A percentile compares a stretch with the other conserved stretches of the same genome.
Evolutionary conservation across 2,888 invertebrate species (phyloP).

Genomic region (Entomobrya multifasciata): DNA sequence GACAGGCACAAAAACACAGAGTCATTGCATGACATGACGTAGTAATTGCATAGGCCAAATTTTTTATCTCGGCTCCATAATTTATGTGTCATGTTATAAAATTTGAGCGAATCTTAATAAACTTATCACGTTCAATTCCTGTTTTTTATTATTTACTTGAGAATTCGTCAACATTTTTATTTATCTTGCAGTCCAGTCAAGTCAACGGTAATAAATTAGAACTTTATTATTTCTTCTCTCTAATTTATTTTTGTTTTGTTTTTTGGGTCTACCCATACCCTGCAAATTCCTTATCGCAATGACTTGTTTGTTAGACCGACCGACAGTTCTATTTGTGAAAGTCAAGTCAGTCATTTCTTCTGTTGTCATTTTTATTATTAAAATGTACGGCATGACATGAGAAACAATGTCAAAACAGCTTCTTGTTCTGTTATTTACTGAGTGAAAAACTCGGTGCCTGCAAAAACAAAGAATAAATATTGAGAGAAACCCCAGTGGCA

Average conservation of each 20-base stretch:
- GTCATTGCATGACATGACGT: no score
- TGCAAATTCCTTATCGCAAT: not conserved
- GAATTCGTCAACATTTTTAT: slow-evolving; percentile 3
- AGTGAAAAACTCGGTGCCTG: no score
- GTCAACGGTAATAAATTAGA: no score
- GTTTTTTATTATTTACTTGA: slow-evolving; percentile 8
- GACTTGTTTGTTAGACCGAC: no score
- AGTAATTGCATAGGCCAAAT: slow-evolving; percentile 15
- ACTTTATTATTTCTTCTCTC: no score
- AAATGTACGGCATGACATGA: slow-evolving; percentile 16
- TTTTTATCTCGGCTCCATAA: not conserved
- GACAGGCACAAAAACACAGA: no score
- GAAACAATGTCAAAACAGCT: not conserved
- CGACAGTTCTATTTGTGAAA: not conserved
- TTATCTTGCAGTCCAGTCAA: no score
- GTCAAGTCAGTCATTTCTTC: slow-evolving; percentile 27
- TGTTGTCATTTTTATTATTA: slow-evolving; percentile 26
- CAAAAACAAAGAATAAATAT: not conserved
- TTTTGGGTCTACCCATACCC: not conserved
- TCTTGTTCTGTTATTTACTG: no score
- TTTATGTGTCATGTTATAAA: slow-evolving; percentile 20
- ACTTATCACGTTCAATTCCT: slow-evolving; percentile 2
- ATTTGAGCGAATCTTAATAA: slow-evolving; percentile 5
- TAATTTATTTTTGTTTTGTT: no score
- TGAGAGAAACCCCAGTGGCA: slow-evolving; percentile 24